Evolutionary conservation across 2,113 vertebrate genomes (phyloP).

Genomic region (Micronycteris hirsuta): DNA sequence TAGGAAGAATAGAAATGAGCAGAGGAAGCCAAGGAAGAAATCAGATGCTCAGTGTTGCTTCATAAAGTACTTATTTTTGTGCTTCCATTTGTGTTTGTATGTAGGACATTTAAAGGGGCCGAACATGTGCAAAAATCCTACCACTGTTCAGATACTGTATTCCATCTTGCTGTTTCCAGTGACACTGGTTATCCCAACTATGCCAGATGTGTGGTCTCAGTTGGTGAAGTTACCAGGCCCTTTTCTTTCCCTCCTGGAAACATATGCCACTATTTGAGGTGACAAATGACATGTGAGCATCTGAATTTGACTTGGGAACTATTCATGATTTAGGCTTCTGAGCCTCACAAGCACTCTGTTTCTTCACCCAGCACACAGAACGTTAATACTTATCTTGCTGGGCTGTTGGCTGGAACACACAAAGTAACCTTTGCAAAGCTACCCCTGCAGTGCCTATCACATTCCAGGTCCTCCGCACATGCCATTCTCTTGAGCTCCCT

Average conservation of each 20-base stretch:
- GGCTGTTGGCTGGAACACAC: neutral
- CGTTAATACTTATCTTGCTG: neutral
- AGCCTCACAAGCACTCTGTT: neutral
- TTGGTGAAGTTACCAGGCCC: neutral
- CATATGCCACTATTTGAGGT: neutral
- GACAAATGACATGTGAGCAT: neutral
- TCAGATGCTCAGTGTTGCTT: neutral
- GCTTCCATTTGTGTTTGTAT: neutral
- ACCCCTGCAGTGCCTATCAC: accelerated
- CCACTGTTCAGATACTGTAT: neutral
- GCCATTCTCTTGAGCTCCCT: neutral
- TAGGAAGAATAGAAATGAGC: neutral
- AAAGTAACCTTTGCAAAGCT: neutral
- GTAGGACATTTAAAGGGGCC: neutral
- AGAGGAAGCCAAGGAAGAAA: neutral
- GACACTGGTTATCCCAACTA: neutral
- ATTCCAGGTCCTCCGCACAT: no score
- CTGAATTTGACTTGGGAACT: neutral
- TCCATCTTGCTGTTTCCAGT: neutral
- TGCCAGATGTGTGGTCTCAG: neutral
- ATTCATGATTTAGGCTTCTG: neutral
- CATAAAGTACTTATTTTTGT: neutral
- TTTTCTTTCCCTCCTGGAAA: neutral
- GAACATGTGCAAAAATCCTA: neutral
- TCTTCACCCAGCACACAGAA: neutral